phyloP scores from a whole-genome alignment of 2,113 vertebrate species.

The Mustela lutreola region DNA sequence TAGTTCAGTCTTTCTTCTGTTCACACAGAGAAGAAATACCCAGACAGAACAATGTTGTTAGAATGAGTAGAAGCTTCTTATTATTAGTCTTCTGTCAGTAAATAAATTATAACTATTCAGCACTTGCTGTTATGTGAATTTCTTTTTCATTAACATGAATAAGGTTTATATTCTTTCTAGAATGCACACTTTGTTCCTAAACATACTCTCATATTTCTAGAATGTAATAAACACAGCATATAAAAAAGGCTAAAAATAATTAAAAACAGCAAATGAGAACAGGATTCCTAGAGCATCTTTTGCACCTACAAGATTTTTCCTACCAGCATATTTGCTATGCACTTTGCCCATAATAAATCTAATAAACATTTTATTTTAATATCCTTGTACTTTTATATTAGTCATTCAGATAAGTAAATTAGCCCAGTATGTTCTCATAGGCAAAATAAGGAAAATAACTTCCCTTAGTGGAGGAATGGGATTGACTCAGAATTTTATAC shows the following conservation, averaged over 20 bases:
- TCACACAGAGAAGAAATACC: neutral
- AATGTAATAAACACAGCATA: slow-evolving; percentile 41
- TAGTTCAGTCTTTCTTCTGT: slow-evolving; percentile 2
- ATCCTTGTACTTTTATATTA: slow-evolving; percentile 36
- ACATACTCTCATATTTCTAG: slow-evolving; percentile 17
- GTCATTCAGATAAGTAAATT: slow-evolving; percentile 32
- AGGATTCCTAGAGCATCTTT: neutral
- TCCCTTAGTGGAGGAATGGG: neutral
- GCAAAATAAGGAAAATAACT: slow-evolving; percentile 18
- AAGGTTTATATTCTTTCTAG: neutral
- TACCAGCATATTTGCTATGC: neutral
- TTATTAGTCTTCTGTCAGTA: slow-evolving; percentile 38
- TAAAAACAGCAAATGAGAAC: slow-evolving; percentile 41
- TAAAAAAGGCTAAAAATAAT: slow-evolving; percentile 36
- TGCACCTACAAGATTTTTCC: slow-evolving; percentile 15
- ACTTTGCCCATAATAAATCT: slow-evolving; percentile 42
- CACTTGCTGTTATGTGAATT: neutral
- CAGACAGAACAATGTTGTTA: neutral
- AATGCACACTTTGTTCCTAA: neutral
- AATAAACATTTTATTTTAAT: slow-evolving; percentile 11
- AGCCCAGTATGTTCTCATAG: neutral
- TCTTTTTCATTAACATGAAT: slow-evolving; percentile 28
- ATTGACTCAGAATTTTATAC: neutral
- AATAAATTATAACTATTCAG: slow-evolving; percentile 5
- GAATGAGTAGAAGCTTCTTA: neutral